Evolutionary conservation across 2,888 invertebrate genomes (phyloP).

Genomic region (Agonum fuliginosum): DNA sequence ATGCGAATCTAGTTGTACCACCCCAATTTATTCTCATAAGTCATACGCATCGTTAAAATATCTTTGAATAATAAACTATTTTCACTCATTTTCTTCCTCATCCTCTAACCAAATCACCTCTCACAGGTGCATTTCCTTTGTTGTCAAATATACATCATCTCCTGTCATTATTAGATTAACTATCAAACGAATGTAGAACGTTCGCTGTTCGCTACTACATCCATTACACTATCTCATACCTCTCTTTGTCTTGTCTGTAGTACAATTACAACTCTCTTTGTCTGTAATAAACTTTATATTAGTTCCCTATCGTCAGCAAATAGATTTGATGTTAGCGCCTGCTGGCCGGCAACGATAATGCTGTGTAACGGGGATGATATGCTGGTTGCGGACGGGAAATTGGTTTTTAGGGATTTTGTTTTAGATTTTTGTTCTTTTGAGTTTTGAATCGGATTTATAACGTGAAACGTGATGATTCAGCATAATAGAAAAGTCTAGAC

Average conservation of each 20-base stretch:
- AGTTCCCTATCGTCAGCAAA: neutral
- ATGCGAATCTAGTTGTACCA: too few species aligned
- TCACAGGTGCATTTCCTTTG: constrained; percentile 19
- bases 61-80: too few species aligned
- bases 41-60: too few species aligned
- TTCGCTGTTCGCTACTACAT: neutral
- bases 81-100: too few species aligned
- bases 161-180: constrained; percentile 26
- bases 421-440: constrained; percentile 4
- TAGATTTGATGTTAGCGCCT: neutral
- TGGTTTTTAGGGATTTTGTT: neutral
- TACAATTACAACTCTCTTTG: neutral
- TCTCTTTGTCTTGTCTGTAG: neutral
- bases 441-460: constrained; percentile 1
- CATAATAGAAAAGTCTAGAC: neutral
- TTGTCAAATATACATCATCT: constrained; percentile 27
- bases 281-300: constrained; percentile 12
- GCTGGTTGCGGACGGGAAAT: neutral
- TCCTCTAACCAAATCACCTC: too few species aligned
- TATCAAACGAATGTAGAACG: constrained; percentile 18
- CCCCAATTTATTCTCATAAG: too few species aligned
- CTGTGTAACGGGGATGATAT: neutral
- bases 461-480: neutral
- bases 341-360: constrained; percentile 9
- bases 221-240: neutral